Percentiles rank a stretch among this genome's conserved stretches.
phyloP scores from a whole-genome alignment of 2,113 vertebrate species.

The Epinephelus lanceolatus region DNA sequence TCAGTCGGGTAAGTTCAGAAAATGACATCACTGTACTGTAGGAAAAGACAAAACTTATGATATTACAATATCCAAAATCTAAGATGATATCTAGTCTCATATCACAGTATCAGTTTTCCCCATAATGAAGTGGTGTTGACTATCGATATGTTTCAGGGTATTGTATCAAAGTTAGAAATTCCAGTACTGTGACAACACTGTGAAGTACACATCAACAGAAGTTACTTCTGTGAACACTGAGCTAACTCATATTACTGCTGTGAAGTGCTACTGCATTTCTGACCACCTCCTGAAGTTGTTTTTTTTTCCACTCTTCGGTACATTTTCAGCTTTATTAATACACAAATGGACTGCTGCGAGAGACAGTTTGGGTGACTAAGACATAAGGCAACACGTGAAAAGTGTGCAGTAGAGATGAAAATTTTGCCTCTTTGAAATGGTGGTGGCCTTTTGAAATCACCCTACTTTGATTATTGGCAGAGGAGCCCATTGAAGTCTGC shows the following conservation, averaged over 20 bases:
- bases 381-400: not conserved
- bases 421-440: slow-evolving; percentile 15
- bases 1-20: no score
- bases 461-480: slow-evolving; percentile 48
- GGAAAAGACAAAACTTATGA: no score
- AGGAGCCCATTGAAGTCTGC: slow-evolving; percentile 25
- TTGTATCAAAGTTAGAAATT: no score
- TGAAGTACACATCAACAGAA: slow-evolving; percentile 23
- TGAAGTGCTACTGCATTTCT: no score
- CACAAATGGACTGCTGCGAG: not conserved
- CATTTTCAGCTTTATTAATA: not conserved
- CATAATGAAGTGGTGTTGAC: no score
- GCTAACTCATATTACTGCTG: not conserved
- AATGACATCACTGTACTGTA: no score
- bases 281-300: no score
- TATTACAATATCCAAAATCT: no score
- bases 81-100: no score
- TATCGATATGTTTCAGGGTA: no score
- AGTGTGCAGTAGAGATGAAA: not conserved
- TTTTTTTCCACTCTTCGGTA: not conserved
- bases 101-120: no score
- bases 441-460: slow-evolving; percentile 39
- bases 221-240: slow-evolving; percentile 14
- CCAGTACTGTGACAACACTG: no score
- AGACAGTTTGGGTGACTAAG: not conserved